phyloP scores from a whole-genome alignment of 2,113 vertebrate species.

The Laterallus jamaicensis region DNA sequence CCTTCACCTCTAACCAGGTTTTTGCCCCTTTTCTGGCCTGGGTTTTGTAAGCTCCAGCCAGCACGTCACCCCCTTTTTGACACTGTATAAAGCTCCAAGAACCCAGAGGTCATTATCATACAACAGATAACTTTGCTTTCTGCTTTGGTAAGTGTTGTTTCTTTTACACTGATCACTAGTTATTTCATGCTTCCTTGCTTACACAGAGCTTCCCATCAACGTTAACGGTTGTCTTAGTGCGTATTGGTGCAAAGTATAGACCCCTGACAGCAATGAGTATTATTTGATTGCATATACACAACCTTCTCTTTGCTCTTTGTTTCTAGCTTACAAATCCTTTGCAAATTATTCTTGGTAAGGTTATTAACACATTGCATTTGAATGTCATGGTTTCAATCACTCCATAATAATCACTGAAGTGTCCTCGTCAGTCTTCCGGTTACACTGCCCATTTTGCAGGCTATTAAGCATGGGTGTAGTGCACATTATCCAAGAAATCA shows the following conservation, averaged over 20 bases:
- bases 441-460: slow-evolving; percentile 26
- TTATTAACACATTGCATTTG: background rate
- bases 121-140: background rate
- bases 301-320: background rate
- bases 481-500: background rate
- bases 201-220: background rate
- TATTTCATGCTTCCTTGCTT: background rate
- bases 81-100: background rate
- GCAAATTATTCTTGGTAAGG: background rate
- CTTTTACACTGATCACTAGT: background rate
- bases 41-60: background rate
- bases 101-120: background rate
- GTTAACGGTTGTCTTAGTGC: background rate
- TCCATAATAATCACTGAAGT: background rate
- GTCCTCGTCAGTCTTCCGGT: background rate
- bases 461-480: background rate
- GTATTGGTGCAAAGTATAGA: background rate
- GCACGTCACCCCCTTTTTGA: background rate
- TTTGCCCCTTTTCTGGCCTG: background rate
- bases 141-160: background rate
- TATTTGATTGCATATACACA: background rate
- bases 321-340: background rate
- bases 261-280: background rate
- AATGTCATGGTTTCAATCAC: background rate
- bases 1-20: background rate